Conservation (phyloP, 2,113 vertebrate genomes). For the Holacanthus passer region DNA sequence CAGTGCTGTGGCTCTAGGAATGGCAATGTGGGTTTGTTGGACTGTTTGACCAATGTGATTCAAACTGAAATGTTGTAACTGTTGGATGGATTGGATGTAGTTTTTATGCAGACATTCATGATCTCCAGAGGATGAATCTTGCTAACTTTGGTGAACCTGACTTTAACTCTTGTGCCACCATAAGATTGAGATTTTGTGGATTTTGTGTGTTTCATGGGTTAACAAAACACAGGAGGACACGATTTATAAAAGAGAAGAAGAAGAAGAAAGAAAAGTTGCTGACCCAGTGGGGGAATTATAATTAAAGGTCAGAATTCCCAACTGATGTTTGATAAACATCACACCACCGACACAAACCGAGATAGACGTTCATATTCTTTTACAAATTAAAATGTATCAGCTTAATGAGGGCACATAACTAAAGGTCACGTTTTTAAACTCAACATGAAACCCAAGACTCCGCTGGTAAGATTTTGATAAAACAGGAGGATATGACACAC, state of each 20-base stretch:
- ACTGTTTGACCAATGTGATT: not conserved
- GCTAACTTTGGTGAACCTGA: not conserved
- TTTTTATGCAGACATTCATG: not conserved
- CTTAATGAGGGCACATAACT: conserved; percentile 33
- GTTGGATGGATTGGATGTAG: too few relatives aligned
- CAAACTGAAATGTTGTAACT: not conserved
- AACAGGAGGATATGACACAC: not conserved
- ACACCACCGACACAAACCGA: not conserved
- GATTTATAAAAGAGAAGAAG: not conserved
- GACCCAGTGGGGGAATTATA: conserved; percentile 2
- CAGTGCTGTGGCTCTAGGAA: not conserved
- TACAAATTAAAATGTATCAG: conserved; percentile 32
- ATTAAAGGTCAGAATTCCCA: conserved; percentile 49
- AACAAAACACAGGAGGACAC: not conserved
- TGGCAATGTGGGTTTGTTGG: too few relatives aligned
- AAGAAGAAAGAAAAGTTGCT: not conserved
- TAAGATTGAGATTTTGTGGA: not conserved
- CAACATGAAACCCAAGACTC: not conserved
- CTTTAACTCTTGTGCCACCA: not conserved
- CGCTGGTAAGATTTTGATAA: conserved; percentile 7
- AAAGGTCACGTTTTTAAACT: conserved; percentile 56
- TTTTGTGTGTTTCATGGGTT: not conserved
- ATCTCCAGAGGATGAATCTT: not conserved
- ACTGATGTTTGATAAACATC: conserved; percentile 45
- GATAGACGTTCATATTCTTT: conserved; percentile 4